Evolutionary conservation across 2,113 vertebrate genomes (phyloP), one percentile per base, ranked within the genome.

Genomic region (Stictonetta naevosa): DNA sequence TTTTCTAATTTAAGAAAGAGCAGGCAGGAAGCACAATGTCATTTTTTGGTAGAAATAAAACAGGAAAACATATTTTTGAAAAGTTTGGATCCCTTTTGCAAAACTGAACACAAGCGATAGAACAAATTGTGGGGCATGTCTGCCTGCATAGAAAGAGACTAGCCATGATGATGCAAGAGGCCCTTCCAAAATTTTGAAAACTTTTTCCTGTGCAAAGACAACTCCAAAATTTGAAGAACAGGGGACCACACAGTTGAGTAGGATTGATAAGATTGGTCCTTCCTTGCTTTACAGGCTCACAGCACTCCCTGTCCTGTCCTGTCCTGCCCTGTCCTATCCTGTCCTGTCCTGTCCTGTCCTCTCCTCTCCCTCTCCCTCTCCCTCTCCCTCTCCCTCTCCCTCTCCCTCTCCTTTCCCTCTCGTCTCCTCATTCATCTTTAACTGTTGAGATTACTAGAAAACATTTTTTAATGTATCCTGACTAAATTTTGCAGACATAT

Each of bases 1-100:
- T 71, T 87, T 58, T 72, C 69, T 95, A 94, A 91, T 95, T 96
- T 95, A 95, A 96, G 81, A 68, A 22, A 52, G 36, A 93, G 10
- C 48, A 89, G 83, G 25, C 83, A 94, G 79, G 93, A 92, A 94
- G 64, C 80, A 80, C 33, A 90, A 71, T 82, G 83, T 94, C 93
- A 25, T 11, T 26, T 87, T 82, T 81, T 87, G 7, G 31, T 19
- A 85, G 74, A 63, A 63, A 53, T 82, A 75, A 71, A 88, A n/a
- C 13, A 73, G 34, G 22, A 53, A 28, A 18, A n/a, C 11, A 38
- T 2, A 67, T 83, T 46, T 50, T 8, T 21, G 31, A 23, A 82
- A 42, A 44, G 11, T 80, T 88, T 73, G 78, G 64, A 75, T 21
- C 13, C 28, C 55, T 62, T 96, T 93, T 95, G 40, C 91, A 96